phyloP scores from a whole-genome alignment of 2,113 vertebrate species.

The Misgurnus anguillicaudatus region DNA sequence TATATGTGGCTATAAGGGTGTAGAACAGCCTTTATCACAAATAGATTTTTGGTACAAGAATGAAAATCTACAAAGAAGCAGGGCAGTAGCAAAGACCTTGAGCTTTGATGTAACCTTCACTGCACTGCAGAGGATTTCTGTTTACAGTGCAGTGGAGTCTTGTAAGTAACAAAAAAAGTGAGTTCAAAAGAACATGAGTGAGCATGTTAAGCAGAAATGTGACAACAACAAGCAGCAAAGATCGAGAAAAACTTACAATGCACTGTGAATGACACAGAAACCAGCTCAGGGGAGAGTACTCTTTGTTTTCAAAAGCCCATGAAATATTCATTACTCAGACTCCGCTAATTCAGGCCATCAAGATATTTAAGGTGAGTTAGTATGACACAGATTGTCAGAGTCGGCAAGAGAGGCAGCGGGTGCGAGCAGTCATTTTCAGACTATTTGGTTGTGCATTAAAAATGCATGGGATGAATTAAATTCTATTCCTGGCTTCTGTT shows the following conservation, averaged over 20 bases:
- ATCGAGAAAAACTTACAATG: conserved; percentile 45
- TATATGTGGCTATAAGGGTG: no score
- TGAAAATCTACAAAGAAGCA: not conserved
- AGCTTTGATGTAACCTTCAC: conserved; percentile 12
- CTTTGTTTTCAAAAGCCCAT: conserved; percentile 41
- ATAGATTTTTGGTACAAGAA: not conserved
- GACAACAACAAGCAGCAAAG: conserved; percentile 46
- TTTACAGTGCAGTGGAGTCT: conserved; percentile 34
- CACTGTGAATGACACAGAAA: conserved; percentile 33
- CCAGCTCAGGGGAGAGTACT: conserved; percentile 2
- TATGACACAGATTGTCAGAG: conserved; percentile 50
- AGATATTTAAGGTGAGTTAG: conserved; percentile 51
- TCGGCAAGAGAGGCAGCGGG: conserved; percentile 16
- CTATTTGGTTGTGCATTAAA: conserved; percentile 59
- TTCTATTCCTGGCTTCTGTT: conserved; percentile 55
- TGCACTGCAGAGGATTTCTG: conserved; percentile 22
- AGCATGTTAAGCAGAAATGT: conserved; percentile 35
- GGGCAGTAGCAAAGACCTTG: conserved; percentile 1
- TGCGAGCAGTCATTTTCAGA: conserved; percentile 46
- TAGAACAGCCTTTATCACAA: not conserved
- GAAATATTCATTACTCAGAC: conserved; percentile 55
- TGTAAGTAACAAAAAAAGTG: conserved; percentile 40
- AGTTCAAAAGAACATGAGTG: conserved; percentile 35
- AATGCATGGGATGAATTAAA: conserved; percentile 54
- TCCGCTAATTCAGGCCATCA: conserved; percentile 54